Base-by-base conservation (phyloP, 2,888 invertebrate genomes). In the Drosophila eohydei region DNA sequence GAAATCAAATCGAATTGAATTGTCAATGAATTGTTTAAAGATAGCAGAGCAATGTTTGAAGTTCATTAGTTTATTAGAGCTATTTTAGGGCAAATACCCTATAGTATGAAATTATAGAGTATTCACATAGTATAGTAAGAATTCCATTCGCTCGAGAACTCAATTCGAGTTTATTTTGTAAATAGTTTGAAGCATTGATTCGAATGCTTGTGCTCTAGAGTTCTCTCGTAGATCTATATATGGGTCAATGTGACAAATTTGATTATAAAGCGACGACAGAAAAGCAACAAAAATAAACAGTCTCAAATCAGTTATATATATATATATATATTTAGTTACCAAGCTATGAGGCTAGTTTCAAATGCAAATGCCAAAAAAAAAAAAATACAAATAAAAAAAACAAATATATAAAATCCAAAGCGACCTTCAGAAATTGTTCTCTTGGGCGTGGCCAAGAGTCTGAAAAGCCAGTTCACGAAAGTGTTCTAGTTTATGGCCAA, bases 171-270 rank as follows among this genome's bases (percentile, higher is more conserved):
- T 60, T 50, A 16, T 69, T 68, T 57, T 52, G 40, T 55, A 41
- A 57, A 44, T 36, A 44, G 44, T 34, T 36, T 51, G 32, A 38
- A 43, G 16, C 38, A 50, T 54, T 62, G 43, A 61, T 66, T 51
- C 43, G 43, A 61, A 43, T 57, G 48, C 52, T 56, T 44, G 59
- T 46, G 51, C 36, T 73, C 59, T 54, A 14, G 32, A 34, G 43
- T 28, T 34, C 28, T 8, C 30, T 30, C 28, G 26, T 32, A 32
- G 48, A 1, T 46, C 34, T 62, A 48, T 61, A 77, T 64, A 79
- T 78, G 63, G 77, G 77, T 78, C 77, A 78, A 78, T 79, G 77
- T 74, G 75, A 79, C 80, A 66, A 65, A 60, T 40, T 46, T 57
- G 52, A 67, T 68, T 63, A 57, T 61, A 57, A 51, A 56, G 64